These are phyloP conservation scores for Trachelus troglodyta DNA, from an alignment of 2,888 invertebrate species.

Conservation along the genomic window DNA sequence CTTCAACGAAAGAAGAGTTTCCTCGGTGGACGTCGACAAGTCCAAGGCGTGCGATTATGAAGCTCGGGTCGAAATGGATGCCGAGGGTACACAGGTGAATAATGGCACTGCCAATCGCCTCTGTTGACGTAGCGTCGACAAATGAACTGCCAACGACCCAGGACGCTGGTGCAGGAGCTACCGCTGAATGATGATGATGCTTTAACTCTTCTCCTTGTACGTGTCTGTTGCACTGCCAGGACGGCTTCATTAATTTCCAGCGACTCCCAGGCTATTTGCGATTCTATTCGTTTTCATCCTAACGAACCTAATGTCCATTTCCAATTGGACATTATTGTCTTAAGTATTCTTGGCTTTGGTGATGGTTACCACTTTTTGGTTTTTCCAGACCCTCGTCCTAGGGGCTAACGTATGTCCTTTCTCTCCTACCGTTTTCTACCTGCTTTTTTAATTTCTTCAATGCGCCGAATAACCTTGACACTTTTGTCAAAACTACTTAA, in stretches of 20 bases:
- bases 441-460: not conserved
- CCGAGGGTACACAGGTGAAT: slow-evolving; percentile 63
- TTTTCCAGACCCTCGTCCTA: not conserved
- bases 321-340: not conserved
- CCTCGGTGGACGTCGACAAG: slow-evolving; percentile 33
- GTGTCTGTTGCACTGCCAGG: not conserved
- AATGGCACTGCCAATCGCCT: slow-evolving; percentile 61
- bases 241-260: not conserved
- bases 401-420: not conserved
- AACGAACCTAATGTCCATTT: not conserved
- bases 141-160: not conserved
- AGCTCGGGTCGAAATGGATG: slow-evolving; percentile 18
- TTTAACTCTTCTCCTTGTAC: slow-evolving; percentile 27
- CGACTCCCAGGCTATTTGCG: not conserved
- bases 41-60: slow-evolving; percentile 52
- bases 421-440: not conserved
- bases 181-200: slow-evolving; percentile 46
- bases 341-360: not conserved
- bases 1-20: slow-evolving; percentile 44
- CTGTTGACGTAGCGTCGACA: slow-evolving; percentile 48
- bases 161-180: slow-evolving; percentile 31
- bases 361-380: not conserved
- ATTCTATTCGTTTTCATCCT: not conserved
- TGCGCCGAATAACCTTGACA: not conserved
- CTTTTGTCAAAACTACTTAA: not conserved